Evolutionary conservation across 2,113 vertebrate genomes (phyloP).

Genomic region (Ariopsis seemanni): DNA sequence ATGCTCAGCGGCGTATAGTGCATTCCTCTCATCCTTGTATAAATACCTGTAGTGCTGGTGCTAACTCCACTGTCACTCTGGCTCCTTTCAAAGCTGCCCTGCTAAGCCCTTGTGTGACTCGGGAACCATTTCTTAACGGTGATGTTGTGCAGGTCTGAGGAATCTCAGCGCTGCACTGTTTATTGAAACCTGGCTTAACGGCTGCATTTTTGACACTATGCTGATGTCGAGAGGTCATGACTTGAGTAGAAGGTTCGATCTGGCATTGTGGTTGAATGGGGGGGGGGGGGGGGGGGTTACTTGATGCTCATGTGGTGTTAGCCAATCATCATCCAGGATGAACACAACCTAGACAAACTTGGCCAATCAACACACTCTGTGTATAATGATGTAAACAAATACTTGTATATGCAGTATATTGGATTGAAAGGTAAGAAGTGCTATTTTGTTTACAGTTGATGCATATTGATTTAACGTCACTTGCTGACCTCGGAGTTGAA

Average conservation of each 20-base stretch:
- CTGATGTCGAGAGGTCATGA: background rate
- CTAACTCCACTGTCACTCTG: slow-evolving; percentile 37
- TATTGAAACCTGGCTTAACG: slow-evolving; percentile 36
- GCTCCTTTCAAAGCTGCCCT: slow-evolving; percentile 25
- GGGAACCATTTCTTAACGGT: background rate
- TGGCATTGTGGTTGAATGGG: background rate
- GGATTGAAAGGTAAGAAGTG: background rate
- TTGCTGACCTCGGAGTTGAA: background rate
- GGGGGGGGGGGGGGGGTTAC: background rate
- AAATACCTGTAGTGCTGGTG: slow-evolving; percentile 36
- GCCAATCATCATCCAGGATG: background rate
- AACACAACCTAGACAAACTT: background rate
- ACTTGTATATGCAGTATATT: background rate
- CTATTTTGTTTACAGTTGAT: background rate
- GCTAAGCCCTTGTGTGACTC: background rate
- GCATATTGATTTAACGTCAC: background rate
- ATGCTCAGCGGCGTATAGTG: slow-evolving; percentile 42
- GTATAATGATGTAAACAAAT: background rate
- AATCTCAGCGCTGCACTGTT: slow-evolving; percentile 26
- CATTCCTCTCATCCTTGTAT: slow-evolving; percentile 42
- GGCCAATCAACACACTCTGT: no score
- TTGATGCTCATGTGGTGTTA: background rate
- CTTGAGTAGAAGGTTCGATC: background rate
- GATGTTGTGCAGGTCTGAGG: slow-evolving; percentile 40
- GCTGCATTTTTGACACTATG: background rate